Evolutionary conservation across 2,888 invertebrate genomes (phyloP).

Genomic region (Morpho deidamia): DNA sequence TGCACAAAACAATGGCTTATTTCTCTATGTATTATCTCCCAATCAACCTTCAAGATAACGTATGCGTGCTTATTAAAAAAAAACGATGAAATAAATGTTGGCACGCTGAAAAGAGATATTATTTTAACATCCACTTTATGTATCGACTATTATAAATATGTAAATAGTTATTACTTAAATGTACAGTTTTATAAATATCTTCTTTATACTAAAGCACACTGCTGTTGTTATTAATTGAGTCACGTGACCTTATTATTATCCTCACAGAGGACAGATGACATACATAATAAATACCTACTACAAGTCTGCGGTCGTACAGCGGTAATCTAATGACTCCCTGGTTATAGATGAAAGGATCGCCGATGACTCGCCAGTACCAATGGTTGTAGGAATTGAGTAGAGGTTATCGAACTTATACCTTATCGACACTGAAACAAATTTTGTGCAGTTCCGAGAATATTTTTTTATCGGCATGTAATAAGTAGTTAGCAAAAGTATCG

Average conservation of each 20-base stretch:
- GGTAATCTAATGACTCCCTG: constrained; percentile 40
- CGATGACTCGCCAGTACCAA: constrained; percentile 35
- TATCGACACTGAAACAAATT: constrained; percentile 26
- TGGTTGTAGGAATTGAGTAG: constrained; percentile 32
- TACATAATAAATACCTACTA: neutral
- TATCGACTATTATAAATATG: too few relatives aligned
- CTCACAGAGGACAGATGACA: constrained; percentile 3
- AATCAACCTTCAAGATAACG: too few relatives aligned
- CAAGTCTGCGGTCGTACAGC: constrained; percentile 21
- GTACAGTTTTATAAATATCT: too few relatives aligned
- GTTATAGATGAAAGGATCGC: constrained; percentile 52
- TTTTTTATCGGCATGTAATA: neutral
- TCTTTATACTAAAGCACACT: too few relatives aligned
- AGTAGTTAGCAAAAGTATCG: too few relatives aligned
- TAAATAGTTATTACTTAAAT: too few relatives aligned
- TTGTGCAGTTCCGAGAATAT: constrained; percentile 7
- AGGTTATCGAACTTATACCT: constrained; percentile 49
- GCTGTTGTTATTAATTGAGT: neutral
- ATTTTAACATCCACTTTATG: too few relatives aligned
- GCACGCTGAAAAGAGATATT: too few relatives aligned
- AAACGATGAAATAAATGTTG: too few relatives aligned
- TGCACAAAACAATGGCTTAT: too few relatives aligned
- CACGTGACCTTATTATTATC: neutral
- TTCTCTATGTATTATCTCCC: too few relatives aligned
- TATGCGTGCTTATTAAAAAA: too few relatives aligned